Evolutionary conservation across 2,113 vertebrate genomes (phyloP).

Genomic region (Sus scrofa): DNA sequence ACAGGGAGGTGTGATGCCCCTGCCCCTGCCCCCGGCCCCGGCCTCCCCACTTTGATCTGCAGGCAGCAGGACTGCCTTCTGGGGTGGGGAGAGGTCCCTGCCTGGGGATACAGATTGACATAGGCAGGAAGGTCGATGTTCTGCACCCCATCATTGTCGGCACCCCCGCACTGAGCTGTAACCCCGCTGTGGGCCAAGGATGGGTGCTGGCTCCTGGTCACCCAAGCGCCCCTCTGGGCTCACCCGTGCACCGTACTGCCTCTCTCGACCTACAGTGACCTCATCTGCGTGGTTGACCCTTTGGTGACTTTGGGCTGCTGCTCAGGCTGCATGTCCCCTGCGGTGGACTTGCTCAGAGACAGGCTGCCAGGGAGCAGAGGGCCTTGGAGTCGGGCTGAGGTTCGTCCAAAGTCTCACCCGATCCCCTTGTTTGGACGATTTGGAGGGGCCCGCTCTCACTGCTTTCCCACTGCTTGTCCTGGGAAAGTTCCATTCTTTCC

Average conservation of each 20-base stretch:
- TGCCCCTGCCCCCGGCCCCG: fast-evolving
- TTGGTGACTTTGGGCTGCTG: not conserved
- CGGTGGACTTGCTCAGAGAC: not conserved
- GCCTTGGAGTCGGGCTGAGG: not conserved
- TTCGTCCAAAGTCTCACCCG: not conserved
- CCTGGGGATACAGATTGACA: not conserved
- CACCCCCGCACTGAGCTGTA: not conserved
- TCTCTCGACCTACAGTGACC: not conserved
- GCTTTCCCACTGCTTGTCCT: not conserved
- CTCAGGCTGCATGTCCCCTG: not conserved
- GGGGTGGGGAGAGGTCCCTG: not conserved
- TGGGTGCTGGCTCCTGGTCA: not conserved
- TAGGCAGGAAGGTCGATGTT: not conserved
- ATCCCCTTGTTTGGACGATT: not conserved
- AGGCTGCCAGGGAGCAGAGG: not conserved
- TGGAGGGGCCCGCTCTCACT: not conserved
- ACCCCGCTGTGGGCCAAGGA: no score
- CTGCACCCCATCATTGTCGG: fast-evolving
- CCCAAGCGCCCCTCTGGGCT: not conserved
- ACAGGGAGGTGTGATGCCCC: not conserved
- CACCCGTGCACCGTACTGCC: no score
- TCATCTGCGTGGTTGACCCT: not conserved
- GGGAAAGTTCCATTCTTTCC: not conserved
- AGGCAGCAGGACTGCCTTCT: not conserved
- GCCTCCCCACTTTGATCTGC: not conserved